Evolutionary conservation across 2,113 vertebrate species (phyloP), one percentile per base, ranked within the genome.

Genomic region (Vicugna pacos): DNA sequence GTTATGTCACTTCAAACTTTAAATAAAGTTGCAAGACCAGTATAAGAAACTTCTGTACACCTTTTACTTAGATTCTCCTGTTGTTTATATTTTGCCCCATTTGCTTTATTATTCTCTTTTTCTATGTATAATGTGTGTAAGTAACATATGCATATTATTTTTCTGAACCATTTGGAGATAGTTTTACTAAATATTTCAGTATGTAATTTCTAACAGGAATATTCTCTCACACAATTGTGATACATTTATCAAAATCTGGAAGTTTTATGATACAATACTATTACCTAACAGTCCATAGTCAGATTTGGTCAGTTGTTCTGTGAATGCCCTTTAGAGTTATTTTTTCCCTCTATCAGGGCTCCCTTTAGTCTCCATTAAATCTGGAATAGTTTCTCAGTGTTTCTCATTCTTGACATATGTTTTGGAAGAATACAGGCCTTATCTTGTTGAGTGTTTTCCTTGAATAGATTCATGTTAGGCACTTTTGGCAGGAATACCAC

Each of bases 171-270:
- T 58, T 62, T 5, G 26, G 38, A 94, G 58, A 38, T 20, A 32
- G 46, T 50, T 94, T 89, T 82, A 83, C 65, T 85, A 28, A 67
- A 13, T 58, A 60, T 73, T 73, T 75, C 50, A 75, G 48, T 58
- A 14, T 70, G 20, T 58, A 8, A 64, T 82, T 95, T 85, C 20
- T 54, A 35, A 38, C 13, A 96, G 91, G 56, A 50, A 73, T 65
- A 50, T 65, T 82, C n/a, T 86, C 76, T 81, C 54, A 67, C 16
- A 30, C n/a, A 17, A 3, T 20, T 52, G 1, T 54, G 35, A 72
- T 60, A 65, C 50, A 58, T 60, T 48, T 58, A 62, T 70, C 42
- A 84, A 84, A 96, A 80, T 75, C 38, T 56, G 89, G 50, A 91
- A 48, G 42, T 65, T 35, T 67, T 52, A 48, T 50, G 35, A 72